A percentile compares a stretch with the other conserved stretches of the same genome.
These are phyloP conservation scores for Sebastes goodei DNA, from an alignment of 2,797 vertebrate genomes.

Conservation along the genomic window DNA sequence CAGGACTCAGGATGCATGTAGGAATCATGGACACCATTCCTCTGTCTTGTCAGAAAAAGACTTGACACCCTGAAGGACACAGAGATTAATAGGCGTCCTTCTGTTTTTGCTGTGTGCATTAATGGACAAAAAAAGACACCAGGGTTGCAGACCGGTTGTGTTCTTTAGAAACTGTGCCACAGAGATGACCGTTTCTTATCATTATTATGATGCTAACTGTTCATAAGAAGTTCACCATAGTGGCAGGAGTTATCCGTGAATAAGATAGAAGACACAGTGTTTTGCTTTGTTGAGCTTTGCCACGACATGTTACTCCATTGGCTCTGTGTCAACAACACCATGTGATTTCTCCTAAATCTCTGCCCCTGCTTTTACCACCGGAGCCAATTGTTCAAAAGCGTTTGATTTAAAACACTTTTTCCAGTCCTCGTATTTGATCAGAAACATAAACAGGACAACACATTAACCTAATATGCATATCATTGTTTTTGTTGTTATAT, in stretches of 20 bases:
- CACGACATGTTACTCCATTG: constrained; percentile 18
- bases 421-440: not conserved
- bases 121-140: not conserved
- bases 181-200: not conserved
- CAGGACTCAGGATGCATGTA: constrained; percentile 22
- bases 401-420: not conserved
- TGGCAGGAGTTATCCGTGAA: not conserved
- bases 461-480: not conserved
- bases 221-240: not conserved
- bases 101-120: not conserved
- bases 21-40: constrained; percentile 42
- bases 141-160: not conserved
- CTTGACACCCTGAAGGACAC: not conserved
- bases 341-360: constrained; percentile 66
- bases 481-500: not conserved
- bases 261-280: not conserved
- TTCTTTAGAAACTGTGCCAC: not conserved
- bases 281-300: constrained; percentile 18
- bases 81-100: constrained; percentile 5
- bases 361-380: not conserved
- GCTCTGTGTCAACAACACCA: constrained; percentile 43
- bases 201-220: not conserved
- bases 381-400: not conserved
- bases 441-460: not conserved
- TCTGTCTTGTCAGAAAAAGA: not conserved